Base-by-base conservation (phyloP, 2,113 vertebrate species). In the Scopus umbretta region DNA sequence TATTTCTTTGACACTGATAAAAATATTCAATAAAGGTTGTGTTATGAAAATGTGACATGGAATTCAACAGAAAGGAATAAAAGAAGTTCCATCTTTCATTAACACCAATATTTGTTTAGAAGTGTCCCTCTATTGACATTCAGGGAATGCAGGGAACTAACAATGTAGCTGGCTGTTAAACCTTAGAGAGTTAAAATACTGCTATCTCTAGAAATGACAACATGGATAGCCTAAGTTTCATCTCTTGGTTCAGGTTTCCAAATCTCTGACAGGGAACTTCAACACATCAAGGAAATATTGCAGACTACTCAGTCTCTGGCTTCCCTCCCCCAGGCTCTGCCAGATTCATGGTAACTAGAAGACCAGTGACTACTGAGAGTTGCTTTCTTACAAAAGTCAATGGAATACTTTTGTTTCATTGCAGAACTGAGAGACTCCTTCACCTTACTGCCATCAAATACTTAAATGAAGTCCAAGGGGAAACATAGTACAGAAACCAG, bases 241-340 rank as follows among this genome's bases (percentile, higher is more conserved):
- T 97, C 98, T 96, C 86, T 68, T 96, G 96, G 98, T 97, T 99
- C 98, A 90, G 98, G 95, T 99, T 99, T 99, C 98, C 97, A 97
- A 94, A 95, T 80, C 96, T 96, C 94, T 97, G 98, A 99, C 98
- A 99, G 98, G 97, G 97, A 97, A 96, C 97, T 98, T 99, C 98
- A 99, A 98, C 98, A 98, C 97, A 63, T 97, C 95, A 98, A 98
- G 97, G 98, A 98, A 98, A 98, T 86, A 95, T 80, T 96, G 92
- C 96, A 98, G 98, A 98, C 98, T 92, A 42, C 72, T 59, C 66
- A 92, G 96, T 96, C 96, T 94, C 94, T 92, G 94, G 72, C 94
- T 97, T 97, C 96, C 94, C 86, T 97, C 91, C 94, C 95, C 88
- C 85, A 86, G 70, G 75, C 45, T 53, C 96, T 97, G 97, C 91